A percentile compares a stretch with the other conserved stretches of the same genome.
phyloP scores from a whole-genome alignment of 2,113 vertebrate genomes.

The Rhinopithecus roxellana region DNA sequence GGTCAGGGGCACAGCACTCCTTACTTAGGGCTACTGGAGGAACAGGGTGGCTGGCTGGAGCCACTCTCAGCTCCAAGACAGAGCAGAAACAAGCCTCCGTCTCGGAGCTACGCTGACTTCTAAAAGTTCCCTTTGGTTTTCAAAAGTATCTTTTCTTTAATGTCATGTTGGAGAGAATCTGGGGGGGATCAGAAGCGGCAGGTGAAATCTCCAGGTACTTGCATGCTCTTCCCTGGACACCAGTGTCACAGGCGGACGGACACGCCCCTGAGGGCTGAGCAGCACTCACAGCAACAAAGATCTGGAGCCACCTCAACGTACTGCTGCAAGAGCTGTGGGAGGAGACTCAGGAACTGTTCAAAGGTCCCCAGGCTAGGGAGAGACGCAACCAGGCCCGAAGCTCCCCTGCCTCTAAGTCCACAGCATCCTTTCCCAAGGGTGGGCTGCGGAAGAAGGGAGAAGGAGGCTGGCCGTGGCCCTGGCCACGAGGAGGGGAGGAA shows the following conservation, averaged over 20 bases:
- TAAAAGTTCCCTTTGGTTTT: neutral
- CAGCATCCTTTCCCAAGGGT: neutral
- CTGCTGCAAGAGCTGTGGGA: fast-evolving
- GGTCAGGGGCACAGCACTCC: neutral
- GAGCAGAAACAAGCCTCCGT: neutral
- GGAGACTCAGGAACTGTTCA: neutral
- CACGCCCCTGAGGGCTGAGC: fast-evolving
- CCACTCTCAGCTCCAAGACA: neutral
- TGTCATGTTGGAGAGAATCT: neutral
- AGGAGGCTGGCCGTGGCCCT: neutral
- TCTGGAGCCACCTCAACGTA: neutral
- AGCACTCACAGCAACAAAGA: no score
- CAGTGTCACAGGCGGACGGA: neutral
- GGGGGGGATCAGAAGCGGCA: no score
- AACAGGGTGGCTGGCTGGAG: neutral
- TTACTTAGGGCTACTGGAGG: neutral
- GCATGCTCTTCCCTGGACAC: fast-evolving
- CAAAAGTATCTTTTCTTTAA: neutral
- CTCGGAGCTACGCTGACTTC: no score
- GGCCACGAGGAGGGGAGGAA: neutral
- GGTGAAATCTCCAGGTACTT: neutral
- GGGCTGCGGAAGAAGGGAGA: no score
- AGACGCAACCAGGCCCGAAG: neutral
- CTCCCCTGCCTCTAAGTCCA: no score
- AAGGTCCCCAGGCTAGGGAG: neutral